phyloP scores from a whole-genome alignment of 2,888 invertebrate species.

The Philhelius pedissequus region DNA sequence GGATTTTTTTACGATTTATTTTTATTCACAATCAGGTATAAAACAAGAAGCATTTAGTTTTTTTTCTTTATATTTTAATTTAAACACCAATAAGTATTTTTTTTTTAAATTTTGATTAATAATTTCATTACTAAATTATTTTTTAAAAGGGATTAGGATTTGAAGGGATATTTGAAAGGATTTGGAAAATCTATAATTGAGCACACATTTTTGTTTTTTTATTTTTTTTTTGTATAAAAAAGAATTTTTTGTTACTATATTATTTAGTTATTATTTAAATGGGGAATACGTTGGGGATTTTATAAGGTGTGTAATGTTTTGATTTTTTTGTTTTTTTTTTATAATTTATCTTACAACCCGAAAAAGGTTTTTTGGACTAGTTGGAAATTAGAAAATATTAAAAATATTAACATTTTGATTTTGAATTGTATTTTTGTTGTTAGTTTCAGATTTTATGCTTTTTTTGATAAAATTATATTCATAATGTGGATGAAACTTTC shows the following conservation, averaged over 20 bases:
- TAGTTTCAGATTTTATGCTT: slow-evolving; percentile 35
- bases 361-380: slow-evolving; percentile 68
- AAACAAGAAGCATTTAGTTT: slow-evolving; percentile 68
- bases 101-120: slow-evolving; percentile 40
- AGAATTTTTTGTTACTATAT: not conserved
- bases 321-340: not conserved
- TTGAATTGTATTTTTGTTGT: slow-evolving; percentile 39
- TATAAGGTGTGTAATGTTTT: not conserved
- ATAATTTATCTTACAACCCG: slow-evolving; percentile 43
- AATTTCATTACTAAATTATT: slow-evolving; percentile 23
- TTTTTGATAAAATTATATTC: not conserved
- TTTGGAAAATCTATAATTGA: slow-evolving; percentile 52
- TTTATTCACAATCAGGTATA: slow-evolving; percentile 69
- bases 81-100: slow-evolving; percentile 62
- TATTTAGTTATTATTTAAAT: slow-evolving; percentile 11
- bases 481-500: slow-evolving; percentile 10
- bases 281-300: not conserved
- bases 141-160: not conserved
- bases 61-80: slow-evolving; percentile 42
- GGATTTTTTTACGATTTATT: slow-evolving; percentile 50
- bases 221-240: slow-evolving; percentile 34
- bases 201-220: slow-evolving; percentile 43
- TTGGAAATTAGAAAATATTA: slow-evolving; percentile 65
- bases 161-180: not conserved
- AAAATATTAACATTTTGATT: slow-evolving; percentile 45